Conservation (phyloP, 2,888 invertebrate genomes). For the Brachypalpus laphriformis region DNA sequence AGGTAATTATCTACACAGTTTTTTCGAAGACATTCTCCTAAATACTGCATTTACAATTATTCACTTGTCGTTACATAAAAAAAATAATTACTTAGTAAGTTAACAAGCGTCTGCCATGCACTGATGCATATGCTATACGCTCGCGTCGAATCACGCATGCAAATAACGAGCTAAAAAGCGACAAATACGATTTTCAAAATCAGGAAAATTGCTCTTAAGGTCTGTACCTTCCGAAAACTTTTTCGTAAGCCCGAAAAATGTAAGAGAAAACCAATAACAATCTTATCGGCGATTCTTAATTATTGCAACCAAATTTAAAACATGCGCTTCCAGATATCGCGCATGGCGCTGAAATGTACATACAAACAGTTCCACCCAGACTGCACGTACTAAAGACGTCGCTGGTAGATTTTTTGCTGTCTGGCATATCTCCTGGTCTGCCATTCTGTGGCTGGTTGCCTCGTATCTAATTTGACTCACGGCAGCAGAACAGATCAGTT, state of each 20-base stretch:
- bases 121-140: constrained; percentile 42
- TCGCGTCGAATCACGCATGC: constrained; percentile 71
- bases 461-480: constrained; percentile 58
- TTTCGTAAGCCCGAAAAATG: constrained; percentile 13
- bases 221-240: constrained; percentile 13
- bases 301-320: constrained; percentile 69
- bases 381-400: constrained; percentile 39
- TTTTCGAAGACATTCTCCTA: too few relatives aligned
- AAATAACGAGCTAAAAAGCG: constrained; percentile 66
- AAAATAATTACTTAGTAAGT: constrained; percentile 82
- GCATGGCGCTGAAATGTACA: constrained; percentile 67
- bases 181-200: constrained; percentile 46
- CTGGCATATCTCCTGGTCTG: constrained; percentile 1
- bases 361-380: constrained; percentile 38
- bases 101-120: constrained; percentile 81
- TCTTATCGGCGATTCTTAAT: constrained; percentile 67
- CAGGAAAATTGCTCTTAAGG: constrained; percentile 15
- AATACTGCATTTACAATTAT: constrained; percentile 76
- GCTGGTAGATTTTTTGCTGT: constrained; percentile 2
- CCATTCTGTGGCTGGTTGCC: constrained; percentile 14
- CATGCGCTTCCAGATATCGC: constrained; percentile 79
- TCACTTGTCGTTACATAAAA: constrained; percentile 79
- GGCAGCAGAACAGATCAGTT: constrained; percentile 53
- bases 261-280: constrained; percentile 24
- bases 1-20: too few relatives aligned